Base-by-base conservation (phyloP, 2,888 invertebrate species). In the Furcula furcula region DNA sequence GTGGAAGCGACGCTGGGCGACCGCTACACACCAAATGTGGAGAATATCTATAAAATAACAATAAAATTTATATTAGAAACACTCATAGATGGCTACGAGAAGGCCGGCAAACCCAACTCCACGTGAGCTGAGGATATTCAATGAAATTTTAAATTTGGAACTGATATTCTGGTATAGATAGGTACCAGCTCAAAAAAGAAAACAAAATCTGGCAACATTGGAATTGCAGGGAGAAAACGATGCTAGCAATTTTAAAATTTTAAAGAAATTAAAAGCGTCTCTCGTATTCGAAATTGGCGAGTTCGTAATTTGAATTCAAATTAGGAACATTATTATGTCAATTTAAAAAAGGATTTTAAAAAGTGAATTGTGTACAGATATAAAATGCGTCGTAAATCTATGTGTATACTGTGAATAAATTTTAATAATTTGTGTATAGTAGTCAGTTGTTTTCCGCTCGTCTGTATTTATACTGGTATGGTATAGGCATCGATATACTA, bases 41-140 rank as follows among this genome's bases (percentile, higher is more conserved):
- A 96, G 72, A 94, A 92, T 63, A 96, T 97, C 65, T 97, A 97
- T 91, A 94, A 94, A 86, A 93, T 95, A 62, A 95, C 96, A 50
- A 97, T 97, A 73, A 94, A 95, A 77, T 95, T 97, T 78, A 96
- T 97, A 56, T 91, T 97, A 73, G 93, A 95, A 77, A 96, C 96
- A 11, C 90, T 97, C 59, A 90, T 95, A 55, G 93, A 93, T 57
- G 97, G 97, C 34, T 96, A 90, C 80, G 93, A 95, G 60, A 82
- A 80, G 33, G 82, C 76, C 15, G 82, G 78, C 20, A 76, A 66
- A 31, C 45, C 67, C 0, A 69, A 68, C 36, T 59, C 61, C 21
- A 76, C 81, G 79, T 81, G 76, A 76, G 66, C 69, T 49, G 41
- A 43, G 29, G 34, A 39, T 38, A 43, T 42, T 46, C 14, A 43